Percentiles rank a stretch among this genome's conserved stretches.
These are phyloP conservation scores for Pherbina coryleti DNA, from an alignment of 2,888 invertebrate species.

Conservation along the genomic window DNA sequence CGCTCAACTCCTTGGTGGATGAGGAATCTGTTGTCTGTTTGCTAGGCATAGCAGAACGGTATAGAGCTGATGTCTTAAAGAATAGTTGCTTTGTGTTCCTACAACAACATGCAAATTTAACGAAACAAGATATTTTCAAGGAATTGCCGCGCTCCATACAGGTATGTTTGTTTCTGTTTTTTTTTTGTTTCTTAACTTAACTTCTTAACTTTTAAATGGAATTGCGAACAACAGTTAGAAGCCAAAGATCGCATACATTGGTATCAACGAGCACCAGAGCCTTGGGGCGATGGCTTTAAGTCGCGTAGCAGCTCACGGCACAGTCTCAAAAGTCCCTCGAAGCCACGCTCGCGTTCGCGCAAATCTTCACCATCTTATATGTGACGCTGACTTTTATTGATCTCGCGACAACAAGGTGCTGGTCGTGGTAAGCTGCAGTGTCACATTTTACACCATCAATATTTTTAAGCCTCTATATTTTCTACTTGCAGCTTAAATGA, in stretches of 20 bases:
- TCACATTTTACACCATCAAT: neutral
- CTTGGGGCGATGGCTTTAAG: constrained; percentile 63
- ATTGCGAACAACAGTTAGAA: constrained; percentile 63
- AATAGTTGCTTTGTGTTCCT: constrained; percentile 65
- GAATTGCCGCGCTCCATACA: constrained; percentile 63
- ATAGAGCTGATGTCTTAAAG: constrained; percentile 71
- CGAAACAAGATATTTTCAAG: constrained; percentile 63
- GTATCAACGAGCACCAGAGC: constrained; percentile 66
- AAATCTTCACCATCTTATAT: constrained; percentile 66
- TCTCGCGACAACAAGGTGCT: neutral
- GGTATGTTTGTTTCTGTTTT: constrained; percentile 47
- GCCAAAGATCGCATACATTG: constrained; percentile 66
- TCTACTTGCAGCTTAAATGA: neutral
- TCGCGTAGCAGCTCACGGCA: constrained; percentile 59
- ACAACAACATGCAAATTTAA: constrained; percentile 62
- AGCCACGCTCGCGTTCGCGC: constrained; percentile 62
- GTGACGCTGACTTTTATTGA: constrained; percentile 56
- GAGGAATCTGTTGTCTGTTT: constrained; percentile 76
- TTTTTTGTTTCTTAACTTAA: neutral
- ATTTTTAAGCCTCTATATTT: neutral
- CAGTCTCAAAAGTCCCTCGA: constrained; percentile 64
- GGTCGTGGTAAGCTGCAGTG: neutral
- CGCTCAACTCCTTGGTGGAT: constrained; percentile 74
- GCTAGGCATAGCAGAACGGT: constrained; percentile 77
- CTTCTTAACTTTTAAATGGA: too few relatives aligned